Conservation (phyloP, 2,888 invertebrate species). For the Cheilosia variabilis region DNA sequence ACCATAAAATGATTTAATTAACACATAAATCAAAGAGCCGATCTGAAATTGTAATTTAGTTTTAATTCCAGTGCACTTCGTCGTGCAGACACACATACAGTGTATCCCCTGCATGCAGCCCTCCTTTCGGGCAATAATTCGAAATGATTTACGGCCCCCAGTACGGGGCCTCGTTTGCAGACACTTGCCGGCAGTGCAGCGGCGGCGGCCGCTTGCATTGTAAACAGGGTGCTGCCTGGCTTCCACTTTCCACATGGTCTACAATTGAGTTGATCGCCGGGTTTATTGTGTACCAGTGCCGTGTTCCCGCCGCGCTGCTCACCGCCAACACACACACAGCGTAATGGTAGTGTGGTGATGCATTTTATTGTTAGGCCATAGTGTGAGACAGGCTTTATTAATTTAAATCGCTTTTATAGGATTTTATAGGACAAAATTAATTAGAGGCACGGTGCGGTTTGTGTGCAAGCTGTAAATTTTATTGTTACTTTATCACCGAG, state of each 20-base stretch:
- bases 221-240: slow-evolving; percentile 49
- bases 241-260: slow-evolving; percentile 60
- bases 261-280: slow-evolving; percentile 69
- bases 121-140: slow-evolving; percentile 74
- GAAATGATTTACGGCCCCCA: slow-evolving; percentile 76
- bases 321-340: slow-evolving; percentile 5
- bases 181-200: slow-evolving; percentile 31
- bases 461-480: slow-evolving; percentile 50
- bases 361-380: slow-evolving; percentile 70
- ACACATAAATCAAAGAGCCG: slow-evolving; percentile 80
- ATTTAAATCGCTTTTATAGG: slow-evolving; percentile 73
- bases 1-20: slow-evolving; percentile 81
- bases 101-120: slow-evolving; percentile 31
- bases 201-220: slow-evolving; percentile 46
- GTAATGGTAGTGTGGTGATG: slow-evolving; percentile 58
- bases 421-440: slow-evolving; percentile 72
- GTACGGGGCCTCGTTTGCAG: slow-evolving; percentile 67
- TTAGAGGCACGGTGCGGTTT: slow-evolving; percentile 57
- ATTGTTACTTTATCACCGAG: slow-evolving; percentile 45
- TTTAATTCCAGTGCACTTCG: slow-evolving; percentile 78
- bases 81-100: slow-evolving; percentile 4
- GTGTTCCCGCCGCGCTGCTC: slow-evolving; percentile 25
- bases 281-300: slow-evolving; percentile 58
- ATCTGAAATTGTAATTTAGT: slow-evolving; percentile 79
- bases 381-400: slow-evolving; percentile 74